Evolutionary conservation across 2,113 vertebrate genomes (phyloP).

Genomic region (Pseudolaguvia tuberculata): DNA sequence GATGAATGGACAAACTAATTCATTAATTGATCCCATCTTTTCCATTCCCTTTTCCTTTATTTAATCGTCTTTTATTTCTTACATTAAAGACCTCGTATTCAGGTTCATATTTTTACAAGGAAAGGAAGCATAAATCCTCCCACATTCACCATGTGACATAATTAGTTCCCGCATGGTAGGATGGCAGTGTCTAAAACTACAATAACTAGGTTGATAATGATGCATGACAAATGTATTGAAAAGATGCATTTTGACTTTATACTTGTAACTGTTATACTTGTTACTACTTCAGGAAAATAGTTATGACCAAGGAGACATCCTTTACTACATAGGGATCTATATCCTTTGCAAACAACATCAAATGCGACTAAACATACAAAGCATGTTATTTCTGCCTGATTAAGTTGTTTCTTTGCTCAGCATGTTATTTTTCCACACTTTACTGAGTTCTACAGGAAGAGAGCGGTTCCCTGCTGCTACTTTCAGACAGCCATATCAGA

Average conservation of each 20-base stretch:
- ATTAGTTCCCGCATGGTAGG: not conserved
- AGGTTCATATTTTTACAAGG: conserved; percentile 2
- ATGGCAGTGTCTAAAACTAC: too few species aligned
- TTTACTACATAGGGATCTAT: not conserved
- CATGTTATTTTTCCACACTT: not conserved
- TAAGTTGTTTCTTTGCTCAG: conserved; percentile 21
- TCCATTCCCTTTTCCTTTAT: too few species aligned
- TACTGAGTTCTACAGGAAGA: conserved; percentile 12
- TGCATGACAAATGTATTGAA: conserved; percentile 25
- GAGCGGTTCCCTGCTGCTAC: conserved; percentile 20
- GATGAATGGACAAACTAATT: too few species aligned
- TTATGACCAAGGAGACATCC: not conserved
- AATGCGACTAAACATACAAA: conserved; percentile 10
- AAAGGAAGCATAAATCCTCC: not conserved
- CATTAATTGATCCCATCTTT: too few species aligned
- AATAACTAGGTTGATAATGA: conserved; percentile 17
- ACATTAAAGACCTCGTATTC: not conserved
- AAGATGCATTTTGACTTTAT: not conserved
- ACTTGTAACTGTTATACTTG: conserved; percentile 1
- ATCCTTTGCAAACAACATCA: not conserved
- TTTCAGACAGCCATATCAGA: conserved; percentile 31
- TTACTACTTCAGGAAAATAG: conserved; percentile 6
- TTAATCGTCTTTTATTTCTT: too few species aligned
- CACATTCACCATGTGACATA: conserved; percentile 9
- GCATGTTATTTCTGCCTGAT: conserved; percentile 11